A percentile compares a stretch with the other conserved stretches of the same genome.
Evolutionary conservation across 2,888 invertebrate genomes (phyloP).

Genomic region (Terebella lapidaria): DNA sequence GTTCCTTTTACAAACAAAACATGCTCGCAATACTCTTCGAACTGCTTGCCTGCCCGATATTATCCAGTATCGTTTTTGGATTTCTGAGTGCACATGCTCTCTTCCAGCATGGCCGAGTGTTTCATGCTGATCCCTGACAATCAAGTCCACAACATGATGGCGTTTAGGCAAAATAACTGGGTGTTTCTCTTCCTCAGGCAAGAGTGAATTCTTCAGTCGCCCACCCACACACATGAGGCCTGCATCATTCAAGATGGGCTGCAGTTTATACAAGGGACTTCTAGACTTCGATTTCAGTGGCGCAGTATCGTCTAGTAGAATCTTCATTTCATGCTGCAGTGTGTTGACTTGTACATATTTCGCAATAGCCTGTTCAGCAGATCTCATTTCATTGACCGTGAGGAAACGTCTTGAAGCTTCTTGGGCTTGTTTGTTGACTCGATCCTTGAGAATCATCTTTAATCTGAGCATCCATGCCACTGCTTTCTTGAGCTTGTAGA

Average conservation of each 20-base stretch:
- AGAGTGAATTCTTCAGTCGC: neutral
- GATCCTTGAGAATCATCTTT: neutral
- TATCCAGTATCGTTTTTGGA: neutral
- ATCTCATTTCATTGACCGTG: neutral
- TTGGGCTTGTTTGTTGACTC: neutral
- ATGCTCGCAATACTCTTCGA: neutral
- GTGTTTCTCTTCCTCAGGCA: neutral
- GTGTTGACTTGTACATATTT: neutral
- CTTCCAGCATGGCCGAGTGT: neutral
- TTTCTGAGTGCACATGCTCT: neutral
- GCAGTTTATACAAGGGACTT: too few relatives aligned
- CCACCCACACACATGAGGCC: neutral
- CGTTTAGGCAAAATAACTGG: neutral
- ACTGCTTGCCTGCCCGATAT: neutral
- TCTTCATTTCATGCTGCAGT: neutral
- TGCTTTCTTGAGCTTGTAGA: neutral
- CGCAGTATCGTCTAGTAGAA: too few relatives aligned
- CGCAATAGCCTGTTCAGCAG: neutral
- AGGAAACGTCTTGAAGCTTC: too few relatives aligned
- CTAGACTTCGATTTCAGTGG: too few relatives aligned
- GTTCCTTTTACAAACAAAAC: neutral
- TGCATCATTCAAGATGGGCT: too few relatives aligned
- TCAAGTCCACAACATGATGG: neutral
- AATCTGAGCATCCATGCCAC: neutral
- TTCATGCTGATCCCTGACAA: neutral